A percentile compares a stretch with the other conserved stretches of the same genome.
Conservation (phyloP, 2,888 invertebrate species). For the Drosophila rellima region DNA sequence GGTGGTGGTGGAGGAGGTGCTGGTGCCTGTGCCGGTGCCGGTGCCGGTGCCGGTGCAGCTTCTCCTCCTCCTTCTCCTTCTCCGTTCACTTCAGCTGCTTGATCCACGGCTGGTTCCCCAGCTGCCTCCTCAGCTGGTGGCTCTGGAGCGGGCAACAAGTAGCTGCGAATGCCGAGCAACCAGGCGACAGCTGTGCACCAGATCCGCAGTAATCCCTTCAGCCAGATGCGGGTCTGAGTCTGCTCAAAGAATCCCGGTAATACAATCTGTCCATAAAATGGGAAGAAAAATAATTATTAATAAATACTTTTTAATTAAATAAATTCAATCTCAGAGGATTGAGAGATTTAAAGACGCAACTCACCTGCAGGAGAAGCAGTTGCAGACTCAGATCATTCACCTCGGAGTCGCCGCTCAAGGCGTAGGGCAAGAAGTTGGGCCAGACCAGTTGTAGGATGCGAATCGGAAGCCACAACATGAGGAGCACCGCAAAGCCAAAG, state of each 20-base stretch:
- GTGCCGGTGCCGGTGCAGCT: conserved; percentile 62
- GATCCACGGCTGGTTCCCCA: conserved; percentile 28
- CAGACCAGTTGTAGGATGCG: conserved; percentile 92
- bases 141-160: conserved; percentile 88
- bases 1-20: conserved; percentile 41
- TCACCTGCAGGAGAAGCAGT: conserved; percentile 93
- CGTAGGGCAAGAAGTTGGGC: conserved; percentile 97
- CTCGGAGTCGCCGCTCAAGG: conserved; percentile 94
- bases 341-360: conserved; percentile 8
- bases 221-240: conserved; percentile 97
- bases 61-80: conserved; percentile 61
- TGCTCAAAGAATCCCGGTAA: conserved; percentile 98
- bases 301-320: too few relatives aligned
- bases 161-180: conserved; percentile 94
- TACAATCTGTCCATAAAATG: conserved; percentile 89
- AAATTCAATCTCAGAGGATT: too few relatives aligned
- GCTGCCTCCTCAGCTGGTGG: conserved; percentile 31
- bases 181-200: conserved; percentile 96
- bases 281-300: neutral
- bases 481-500: conserved; percentile 97
- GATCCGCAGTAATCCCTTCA: conserved; percentile 94
- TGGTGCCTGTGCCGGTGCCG: conserved; percentile 61
- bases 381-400: conserved; percentile 98
- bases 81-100: conserved; percentile 61
- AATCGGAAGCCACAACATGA: conserved; percentile 98